A percentile compares a stretch with the other conserved stretches of the same genome.
Conservation (phyloP, 35 echinoderm and acorn worm species). For the Apostichopus japonicus region DNA sequence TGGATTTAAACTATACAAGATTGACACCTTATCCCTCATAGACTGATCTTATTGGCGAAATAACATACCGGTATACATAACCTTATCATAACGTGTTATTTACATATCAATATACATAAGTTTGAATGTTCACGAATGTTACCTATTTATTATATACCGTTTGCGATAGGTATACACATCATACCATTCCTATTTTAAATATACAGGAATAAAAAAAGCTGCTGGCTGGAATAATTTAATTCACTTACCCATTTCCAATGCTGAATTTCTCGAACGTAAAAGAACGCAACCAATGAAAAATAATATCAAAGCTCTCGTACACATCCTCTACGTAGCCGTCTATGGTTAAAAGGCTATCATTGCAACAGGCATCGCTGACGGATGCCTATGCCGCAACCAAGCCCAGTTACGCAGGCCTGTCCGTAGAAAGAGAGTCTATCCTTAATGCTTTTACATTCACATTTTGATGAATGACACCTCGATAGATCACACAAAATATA, state of each 20-base stretch:
- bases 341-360: constrained; percentile 32
- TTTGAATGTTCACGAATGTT: no score
- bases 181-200: no score
- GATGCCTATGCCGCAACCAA: constrained; percentile 16
- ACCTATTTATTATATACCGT: no score
- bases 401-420: background rate
- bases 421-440: background rate
- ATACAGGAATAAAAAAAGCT: no score
- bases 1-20: no score
- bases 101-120: no score
- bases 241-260: constrained; percentile 56
- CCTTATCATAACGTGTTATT: no score
- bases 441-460: background rate
- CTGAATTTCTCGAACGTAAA: constrained; percentile 53
- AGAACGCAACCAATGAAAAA: constrained; percentile 62
- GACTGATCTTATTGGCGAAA: no score
- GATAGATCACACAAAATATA: background rate
- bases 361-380: constrained; percentile 9
- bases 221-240: background rate
- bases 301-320: constrained; percentile 54
- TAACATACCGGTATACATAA: no score
- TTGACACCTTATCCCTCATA: no score
- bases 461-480: background rate
- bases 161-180: no score
- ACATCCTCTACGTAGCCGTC: constrained; percentile 45